Percentiles rank a stretch among this genome's conserved stretches.
Evolutionary conservation across 2,888 invertebrate genomes (phyloP).

Genomic region (Nemurella pictetii): DNA sequence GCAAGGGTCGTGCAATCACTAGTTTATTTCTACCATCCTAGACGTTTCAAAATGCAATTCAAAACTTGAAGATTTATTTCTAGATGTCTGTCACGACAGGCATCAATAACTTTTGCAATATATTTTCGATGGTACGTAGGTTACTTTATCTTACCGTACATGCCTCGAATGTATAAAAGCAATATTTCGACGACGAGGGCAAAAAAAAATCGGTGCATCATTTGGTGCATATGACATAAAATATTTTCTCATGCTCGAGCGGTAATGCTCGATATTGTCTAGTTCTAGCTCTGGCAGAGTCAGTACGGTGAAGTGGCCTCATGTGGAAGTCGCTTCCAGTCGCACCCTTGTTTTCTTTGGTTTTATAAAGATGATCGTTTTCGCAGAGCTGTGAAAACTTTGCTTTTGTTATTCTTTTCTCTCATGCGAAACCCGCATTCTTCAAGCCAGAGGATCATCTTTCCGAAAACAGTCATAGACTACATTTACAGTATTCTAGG

Average conservation of each 20-base stretch:
- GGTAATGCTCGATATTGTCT: not conserved
- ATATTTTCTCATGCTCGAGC: not conserved
- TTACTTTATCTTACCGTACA: not conserved
- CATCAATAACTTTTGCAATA: not conserved
- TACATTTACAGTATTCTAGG: conserved; percentile 21
- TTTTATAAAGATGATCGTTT: conserved; percentile 25
- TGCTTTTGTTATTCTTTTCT: conserved; percentile 24
- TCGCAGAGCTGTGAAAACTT: conserved; percentile 25
- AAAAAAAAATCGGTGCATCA: not conserved
- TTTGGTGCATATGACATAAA: not conserved
- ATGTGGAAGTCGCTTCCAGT: not conserved
- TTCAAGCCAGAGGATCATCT: conserved; percentile 22
- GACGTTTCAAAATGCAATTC: not conserved
- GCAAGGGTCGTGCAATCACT: not conserved
- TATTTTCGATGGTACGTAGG: not conserved
- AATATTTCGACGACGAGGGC: not conserved
- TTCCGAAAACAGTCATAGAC: conserved; percentile 26
- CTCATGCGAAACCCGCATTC: not conserved
- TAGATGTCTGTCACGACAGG: not conserved
- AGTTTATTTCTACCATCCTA: not conserved
- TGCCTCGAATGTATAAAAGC: not conserved
- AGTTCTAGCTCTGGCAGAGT: not conserved
- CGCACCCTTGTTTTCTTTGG: conserved; percentile 17
- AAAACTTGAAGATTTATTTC: not conserved
- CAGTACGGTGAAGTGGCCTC: not conserved